These are phyloP conservation scores for Antechinus flavipes DNA, from an alignment of 2,113 vertebrate genomes.

Conservation along the genomic window DNA sequence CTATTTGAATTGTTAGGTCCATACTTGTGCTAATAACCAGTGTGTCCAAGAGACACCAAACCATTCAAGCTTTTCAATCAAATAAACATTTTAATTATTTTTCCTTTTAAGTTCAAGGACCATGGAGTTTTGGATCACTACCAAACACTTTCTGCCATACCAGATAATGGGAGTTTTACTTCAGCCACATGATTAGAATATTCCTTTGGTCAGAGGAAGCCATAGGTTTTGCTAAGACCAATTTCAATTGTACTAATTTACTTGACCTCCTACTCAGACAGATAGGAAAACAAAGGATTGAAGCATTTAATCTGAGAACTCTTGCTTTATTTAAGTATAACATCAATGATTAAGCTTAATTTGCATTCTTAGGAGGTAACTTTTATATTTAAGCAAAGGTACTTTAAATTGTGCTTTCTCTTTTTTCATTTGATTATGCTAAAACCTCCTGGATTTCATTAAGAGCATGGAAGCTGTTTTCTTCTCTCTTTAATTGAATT, in stretches of 20 bases:
- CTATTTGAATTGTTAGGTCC: background rate
- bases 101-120: background rate
- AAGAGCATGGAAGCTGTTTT: slow-evolving; percentile 47
- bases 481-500: slow-evolving; percentile 60
- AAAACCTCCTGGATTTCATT: slow-evolving; percentile 57
- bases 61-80: background rate
- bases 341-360: background rate
- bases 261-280: background rate
- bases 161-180: slow-evolving; percentile 5
- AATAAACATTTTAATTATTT: slow-evolving; percentile 28
- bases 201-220: slow-evolving; percentile 5
- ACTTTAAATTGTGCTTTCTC: slow-evolving; percentile 19
- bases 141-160: background rate
- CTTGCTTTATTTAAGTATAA: slow-evolving; percentile 18
- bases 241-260: background rate
- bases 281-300: background rate
- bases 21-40: background rate
- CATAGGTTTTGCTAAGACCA: background rate
- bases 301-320: slow-evolving; percentile 30
- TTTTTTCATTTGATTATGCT: slow-evolving; percentile 34
- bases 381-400: slow-evolving; percentile 32
- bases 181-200: background rate
- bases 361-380: background rate
- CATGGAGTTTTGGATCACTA: background rate
- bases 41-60: background rate